Base-by-base conservation (phyloP, 2,797 vertebrate genomes). In the Cyprinodon diabolis region DNA sequence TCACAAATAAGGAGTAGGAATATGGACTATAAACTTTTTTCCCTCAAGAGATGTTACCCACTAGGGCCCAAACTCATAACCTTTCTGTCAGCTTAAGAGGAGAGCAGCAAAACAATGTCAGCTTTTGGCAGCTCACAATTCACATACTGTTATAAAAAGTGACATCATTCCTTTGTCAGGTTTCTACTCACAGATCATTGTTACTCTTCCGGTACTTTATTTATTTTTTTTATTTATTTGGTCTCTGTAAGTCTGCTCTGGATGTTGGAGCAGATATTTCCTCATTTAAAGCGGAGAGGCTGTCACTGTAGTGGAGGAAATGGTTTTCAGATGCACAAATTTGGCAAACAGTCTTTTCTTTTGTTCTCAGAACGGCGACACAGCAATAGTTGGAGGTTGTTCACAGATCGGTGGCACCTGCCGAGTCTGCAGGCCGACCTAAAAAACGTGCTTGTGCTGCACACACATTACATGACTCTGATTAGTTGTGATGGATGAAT, bases 41-140 rank as follows among this genome's bases (percentile, higher is more conserved):
- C 58, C 72, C 52, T 75, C 65, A 30, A 74, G 80, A 52, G 52
- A 77, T 48, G 54, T 23, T 23, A 76, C 71, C 72, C 75, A 60
- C 65, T 37, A 78, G 55, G 69, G 51, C 49, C 49, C 17, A 54
- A 74, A 65, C 75, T 63, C 13, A 48, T 55, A 74, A 30, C 40
- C 72, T 74, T 82, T 74, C 75, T 86, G 84, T 89, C 78, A 76
- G 63, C 62, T 72, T 74, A 78, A 66, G 51, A 80, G 79, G 67
- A 71, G 49, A 75, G 65, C 68, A 74, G 76, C 51, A 58, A 62
- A 37, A 76, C 69, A 76, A 69, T 56, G 77, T 68, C 72, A 76
- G 58, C 70, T 66, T 56, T 48, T 86, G 84, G 89, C 85, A 85
- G 81, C 69, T 55, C 55, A 43, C 62, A 58, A 69, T 58, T 75